Base-by-base conservation (phyloP, 2,113 vertebrate species). In the Pygoscelis adeliae region DNA sequence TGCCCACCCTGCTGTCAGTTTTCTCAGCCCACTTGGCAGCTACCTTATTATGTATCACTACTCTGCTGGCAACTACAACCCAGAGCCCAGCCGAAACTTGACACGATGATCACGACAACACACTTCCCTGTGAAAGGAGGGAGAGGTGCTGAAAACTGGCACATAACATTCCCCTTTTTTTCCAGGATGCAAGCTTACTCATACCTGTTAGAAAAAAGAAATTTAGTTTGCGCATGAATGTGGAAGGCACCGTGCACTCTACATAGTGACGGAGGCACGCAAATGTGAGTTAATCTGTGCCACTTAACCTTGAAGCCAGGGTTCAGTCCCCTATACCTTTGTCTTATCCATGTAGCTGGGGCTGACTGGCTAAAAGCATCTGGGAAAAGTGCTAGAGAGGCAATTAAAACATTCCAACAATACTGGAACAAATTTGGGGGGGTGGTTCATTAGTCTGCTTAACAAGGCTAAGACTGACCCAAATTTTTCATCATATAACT, bases 21-120 rank as follows among this genome's bases (percentile, higher is more conserved):
- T 93, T 94, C 90, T 78, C 76, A 90, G 86, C 84, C 69, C 89
- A 72, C 72, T 16, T 89, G 87, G 56, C 89, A 93, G 78, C 12
- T 53, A 49, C 44, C 27, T 95, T 85, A 79, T 63, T 79, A 55
- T n/a, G 58, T 56, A 76, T 47, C 49, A 11, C 78, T 34, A 6
- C 52, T 93, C 52, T 91, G 61, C 77, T 76, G 56, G 77, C 84
- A 76, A 77, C 7, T 63, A 49, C 30, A 92, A 15, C 47, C 36
- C 20, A 40, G 49, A 86, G 42, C 77, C 61, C 59, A 91, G 59
- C 29, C 0, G 17, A 97, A 84, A 89, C 20, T 59, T 50, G 30
- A 29, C 46, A 42, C 1, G 15, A 76, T 25, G 40, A 42, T 76
- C 46, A 42, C 9, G 83, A 40, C n/a, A 94, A 42, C 27, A 44